Base-by-base conservation (phyloP, 2,888 invertebrate genomes). In the Notodonta ziczac region DNA sequence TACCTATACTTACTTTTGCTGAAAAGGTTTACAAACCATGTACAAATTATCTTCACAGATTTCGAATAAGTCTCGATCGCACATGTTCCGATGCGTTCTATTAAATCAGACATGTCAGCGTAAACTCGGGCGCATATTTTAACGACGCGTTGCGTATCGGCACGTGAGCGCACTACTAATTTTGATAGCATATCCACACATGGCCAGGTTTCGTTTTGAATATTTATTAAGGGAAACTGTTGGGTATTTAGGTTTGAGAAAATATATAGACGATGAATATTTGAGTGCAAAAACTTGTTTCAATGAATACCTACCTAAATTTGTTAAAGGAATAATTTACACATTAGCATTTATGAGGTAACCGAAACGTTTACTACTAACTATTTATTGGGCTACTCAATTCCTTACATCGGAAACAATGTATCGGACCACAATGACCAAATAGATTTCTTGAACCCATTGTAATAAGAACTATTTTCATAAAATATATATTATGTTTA, bases 111-210 rank as follows among this genome's bases (percentile, higher is more conserved):
- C 14, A 35, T 54, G 54, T 54, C 54, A 39, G 39, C 39, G 54
- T 39, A 9, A 54, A 54, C 39, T 54, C 54, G n/a, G 39, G 39
- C 54, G 54, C 54, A 54, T 54, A 54, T 54, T 5, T 54, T 54
- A 54, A 10, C n/a, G 39, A 32, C 9, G 54, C 54, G 39, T 54
- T 54, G 54, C 54, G 54, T 13, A 39, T 8, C 39, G 54, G 54
- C 10, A 14, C 54, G 54, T 54, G 54, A 35, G 39, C 39, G n/a
- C n/a, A 54, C 54, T 54, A 39, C 14, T 54, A 35, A 54, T 5
- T 54, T 10, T 54, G 39, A 54, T 54, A 39, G 6, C 13, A 53
- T 0, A 39, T 54, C 54, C 54, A 14, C 39, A 54, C 13, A 54
- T 54, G 54, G 54, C 2, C 4, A 54, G 54, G 54, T 54, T 54